These are phyloP conservation scores for Melopsittacus undulatus DNA, from an alignment of 2,797 vertebrate species.

Conservation along the genomic window DNA sequence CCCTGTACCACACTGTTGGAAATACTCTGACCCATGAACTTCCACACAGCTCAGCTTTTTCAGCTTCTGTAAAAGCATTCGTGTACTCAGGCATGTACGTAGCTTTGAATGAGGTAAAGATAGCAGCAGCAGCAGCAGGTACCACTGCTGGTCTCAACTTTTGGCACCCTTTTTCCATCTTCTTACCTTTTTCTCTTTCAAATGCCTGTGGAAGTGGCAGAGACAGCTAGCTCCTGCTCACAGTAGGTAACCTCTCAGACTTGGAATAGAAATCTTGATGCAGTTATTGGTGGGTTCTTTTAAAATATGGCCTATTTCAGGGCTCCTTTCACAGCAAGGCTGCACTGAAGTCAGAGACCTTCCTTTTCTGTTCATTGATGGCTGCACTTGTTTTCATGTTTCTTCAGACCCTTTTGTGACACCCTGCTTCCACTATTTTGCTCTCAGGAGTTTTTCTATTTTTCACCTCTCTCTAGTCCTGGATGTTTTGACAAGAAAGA, in stretches of 20 bases:
- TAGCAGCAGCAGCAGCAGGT: not conserved
- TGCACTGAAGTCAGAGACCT: not conserved
- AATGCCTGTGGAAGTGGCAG: not conserved
- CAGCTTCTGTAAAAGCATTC: not conserved
- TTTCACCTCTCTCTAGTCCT: not conserved
- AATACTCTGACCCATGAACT: not conserved
- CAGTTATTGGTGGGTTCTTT: not conserved
- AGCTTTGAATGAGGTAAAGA: not conserved
- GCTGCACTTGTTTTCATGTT: not conserved
- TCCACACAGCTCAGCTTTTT: not conserved
- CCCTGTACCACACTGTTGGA: not conserved
- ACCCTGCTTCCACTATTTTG: not conserved
- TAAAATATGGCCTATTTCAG: not conserved
- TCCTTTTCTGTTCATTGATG: not conserved
- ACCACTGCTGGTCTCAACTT: not conserved
- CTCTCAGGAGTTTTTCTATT: not conserved
- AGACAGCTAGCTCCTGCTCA: not conserved
- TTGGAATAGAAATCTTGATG: slow-evolving; percentile 4
- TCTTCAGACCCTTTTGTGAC: not conserved
- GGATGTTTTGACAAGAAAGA: not conserved
- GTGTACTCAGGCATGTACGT: not conserved
- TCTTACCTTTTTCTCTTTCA: not conserved
- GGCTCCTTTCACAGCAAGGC: not conserved
- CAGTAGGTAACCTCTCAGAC: not conserved
- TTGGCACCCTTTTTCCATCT: not conserved